Evolutionary conservation across 2,113 vertebrate species (phyloP).

Genomic region (Castor canadensis): DNA sequence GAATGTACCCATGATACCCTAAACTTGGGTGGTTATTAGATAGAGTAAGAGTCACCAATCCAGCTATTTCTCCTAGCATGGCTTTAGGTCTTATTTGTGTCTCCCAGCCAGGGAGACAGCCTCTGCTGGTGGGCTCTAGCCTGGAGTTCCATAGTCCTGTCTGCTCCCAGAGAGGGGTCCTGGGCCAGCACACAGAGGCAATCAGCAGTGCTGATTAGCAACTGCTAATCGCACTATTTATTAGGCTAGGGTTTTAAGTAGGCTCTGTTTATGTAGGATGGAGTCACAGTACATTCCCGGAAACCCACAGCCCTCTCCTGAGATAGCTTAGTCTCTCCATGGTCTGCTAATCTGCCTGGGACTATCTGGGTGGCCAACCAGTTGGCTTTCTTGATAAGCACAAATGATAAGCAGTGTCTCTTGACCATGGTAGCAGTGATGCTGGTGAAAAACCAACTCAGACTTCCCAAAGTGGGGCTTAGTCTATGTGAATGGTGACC

Average conservation of each 20-base stretch:
- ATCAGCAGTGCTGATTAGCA: neutral
- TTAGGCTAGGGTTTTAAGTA: slow-evolving; percentile 25
- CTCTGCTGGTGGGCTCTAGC: neutral
- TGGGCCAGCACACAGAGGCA: neutral
- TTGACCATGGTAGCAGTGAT: neutral
- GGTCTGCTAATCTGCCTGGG: neutral
- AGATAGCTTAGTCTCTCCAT: neutral
- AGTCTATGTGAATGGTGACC: neutral
- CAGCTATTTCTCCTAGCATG: too few species aligned
- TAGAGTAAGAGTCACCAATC: too few species aligned
- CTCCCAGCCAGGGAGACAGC: neutral
- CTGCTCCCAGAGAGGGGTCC: neutral
- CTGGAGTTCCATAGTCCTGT: neutral
- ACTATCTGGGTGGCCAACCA: neutral
- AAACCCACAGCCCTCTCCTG: slow-evolving; percentile 44
- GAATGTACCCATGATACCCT: neutral
- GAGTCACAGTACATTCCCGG: slow-evolving; percentile 67
- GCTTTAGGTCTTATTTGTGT: too few species aligned
- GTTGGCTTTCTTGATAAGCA: neutral
- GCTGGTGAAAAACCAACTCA: neutral
- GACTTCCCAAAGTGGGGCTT: neutral
- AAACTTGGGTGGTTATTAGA: neutral
- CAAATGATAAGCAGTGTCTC: neutral
- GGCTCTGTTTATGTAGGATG: neutral
- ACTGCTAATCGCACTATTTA: neutral